phyloP scores from a whole-genome alignment of 2,888 invertebrate species.

The Synergus laeviventris region DNA sequence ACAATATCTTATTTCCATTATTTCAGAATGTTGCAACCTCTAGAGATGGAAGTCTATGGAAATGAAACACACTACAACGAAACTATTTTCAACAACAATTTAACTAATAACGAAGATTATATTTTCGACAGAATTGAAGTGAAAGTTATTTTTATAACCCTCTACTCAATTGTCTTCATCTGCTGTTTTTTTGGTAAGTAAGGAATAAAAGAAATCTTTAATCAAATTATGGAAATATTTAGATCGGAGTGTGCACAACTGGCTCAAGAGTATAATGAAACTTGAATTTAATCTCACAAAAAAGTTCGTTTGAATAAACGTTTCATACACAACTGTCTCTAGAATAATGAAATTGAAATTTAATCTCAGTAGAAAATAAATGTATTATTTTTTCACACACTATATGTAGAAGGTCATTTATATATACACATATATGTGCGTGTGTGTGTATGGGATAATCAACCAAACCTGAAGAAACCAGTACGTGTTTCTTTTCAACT shows the following conservation, averaged over 20 bases:
- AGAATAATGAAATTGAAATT: too few relatives aligned
- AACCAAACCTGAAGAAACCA: too few relatives aligned
- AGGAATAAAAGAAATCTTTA: not conserved
- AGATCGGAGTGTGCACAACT: not conserved
- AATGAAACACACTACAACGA: slow-evolving; percentile 53
- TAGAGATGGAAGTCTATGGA: slow-evolving; percentile 46
- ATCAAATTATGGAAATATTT: not conserved
- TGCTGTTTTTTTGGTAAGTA: slow-evolving; percentile 90
- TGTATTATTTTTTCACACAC: too few relatives aligned
- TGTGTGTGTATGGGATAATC: too few relatives aligned
- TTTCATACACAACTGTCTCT: too few relatives aligned
- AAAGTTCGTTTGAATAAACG: too few relatives aligned
- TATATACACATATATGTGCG: too few relatives aligned
- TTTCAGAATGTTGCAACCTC: slow-evolving; percentile 53
- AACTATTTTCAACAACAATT: slow-evolving; percentile 53
- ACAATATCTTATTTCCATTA: slow-evolving; percentile 17
- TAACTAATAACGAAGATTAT: slow-evolving; percentile 78
- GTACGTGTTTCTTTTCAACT: too few relatives aligned
- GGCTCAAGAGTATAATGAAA: too few relatives aligned
- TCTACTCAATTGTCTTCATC: slow-evolving; percentile 88
- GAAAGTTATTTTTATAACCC: slow-evolving; percentile 84
- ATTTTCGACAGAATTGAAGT: slow-evolving; percentile 87
- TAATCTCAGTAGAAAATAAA: too few relatives aligned
- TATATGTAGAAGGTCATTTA: too few relatives aligned
- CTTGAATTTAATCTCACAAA: too few relatives aligned